A percentile compares a stretch with the other conserved stretches of the same genome.
Conservation (phyloP, 2,797 vertebrate species). For the Gallirallus australis region DNA sequence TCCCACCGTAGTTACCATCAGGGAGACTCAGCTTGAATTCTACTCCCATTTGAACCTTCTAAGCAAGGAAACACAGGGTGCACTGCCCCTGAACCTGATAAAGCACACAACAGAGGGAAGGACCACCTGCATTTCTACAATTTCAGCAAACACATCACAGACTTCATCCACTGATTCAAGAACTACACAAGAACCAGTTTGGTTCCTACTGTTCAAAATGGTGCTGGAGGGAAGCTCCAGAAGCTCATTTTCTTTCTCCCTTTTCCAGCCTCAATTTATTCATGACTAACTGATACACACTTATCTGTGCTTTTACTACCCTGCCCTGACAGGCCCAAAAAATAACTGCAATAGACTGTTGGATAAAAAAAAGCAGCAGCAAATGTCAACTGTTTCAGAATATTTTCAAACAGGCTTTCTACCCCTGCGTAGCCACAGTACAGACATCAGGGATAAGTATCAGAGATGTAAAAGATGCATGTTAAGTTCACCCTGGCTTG, state of each 20-base stretch:
- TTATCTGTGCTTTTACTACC: not conserved
- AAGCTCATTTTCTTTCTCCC: not conserved
- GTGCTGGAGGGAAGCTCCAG: not conserved
- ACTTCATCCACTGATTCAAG: not conserved
- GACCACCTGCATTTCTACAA: not conserved
- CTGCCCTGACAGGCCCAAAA: not conserved
- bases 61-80: not conserved
- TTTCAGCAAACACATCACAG: not conserved
- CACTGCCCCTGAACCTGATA: not conserved
- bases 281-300: not conserved
- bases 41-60: not conserved
- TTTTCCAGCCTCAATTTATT: not conserved
- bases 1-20: accelerated
- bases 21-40: not conserved
- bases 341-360: not conserved
- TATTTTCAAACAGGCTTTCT: not conserved
- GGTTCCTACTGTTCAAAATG: not conserved
- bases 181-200: not conserved
- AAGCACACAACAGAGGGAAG: not conserved
- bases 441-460: not conserved
- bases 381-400: not conserved
- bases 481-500: not conserved
- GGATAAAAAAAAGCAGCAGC: slow-evolving; percentile 31
- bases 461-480: not conserved
- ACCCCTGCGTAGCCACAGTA: not conserved